Evolutionary conservation across 2,113 vertebrate genomes (phyloP), one percentile per base, ranked within the genome.

Genomic region (Cettia cetti): DNA sequence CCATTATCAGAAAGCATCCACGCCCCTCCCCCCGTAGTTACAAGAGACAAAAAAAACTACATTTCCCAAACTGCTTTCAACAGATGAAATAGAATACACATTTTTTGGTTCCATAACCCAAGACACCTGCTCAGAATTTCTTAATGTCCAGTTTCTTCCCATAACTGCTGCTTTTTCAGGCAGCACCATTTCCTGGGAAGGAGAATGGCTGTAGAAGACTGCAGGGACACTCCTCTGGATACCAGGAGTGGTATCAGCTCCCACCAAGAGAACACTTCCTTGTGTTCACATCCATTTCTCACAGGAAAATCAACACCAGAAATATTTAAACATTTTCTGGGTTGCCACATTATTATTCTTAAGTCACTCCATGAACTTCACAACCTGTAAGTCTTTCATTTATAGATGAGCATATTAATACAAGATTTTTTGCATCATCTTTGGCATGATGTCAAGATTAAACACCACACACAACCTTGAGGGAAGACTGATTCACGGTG

Each of bases 81-180:
- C n/a, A n/a, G n/a, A n/a, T n/a, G n/a, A n/a, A n/a, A n/a, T n/a
- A n/a, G n/a, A n/a, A n/a, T n/a, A n/a, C n/a, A n/a, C n/a, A n/a
- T n/a, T n/a, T n/a, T n/a, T n/a, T n/a, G n/a, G n/a, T n/a, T n/a
- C n/a, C n/a, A n/a, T n/a, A n/a, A n/a, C n/a, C n/a, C n/a, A n/a
- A n/a, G n/a, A n/a, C n/a, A n/a, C 31, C 52, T 49, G 37, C 52
- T 54, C 77, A 65, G 90, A 52, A n/a, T 47, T 68, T 57, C 89
- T 95, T 94, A 79, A 68, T 76, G 49, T 17, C 21, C 35, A 66
- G 0, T 72, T 95, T 94, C 82, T 95, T 93, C 93, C 60, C 76
- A 72, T 57, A 68, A 21, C 39, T 75, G 42, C 52, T 37, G 37
- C 11, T 68, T 81, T 89, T 31, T 75, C 37, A 72, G 75, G 53